These are phyloP conservation scores for Tachystola acroxantha DNA, from an alignment of 2,888 invertebrate genomes.

Conservation along the genomic window DNA sequence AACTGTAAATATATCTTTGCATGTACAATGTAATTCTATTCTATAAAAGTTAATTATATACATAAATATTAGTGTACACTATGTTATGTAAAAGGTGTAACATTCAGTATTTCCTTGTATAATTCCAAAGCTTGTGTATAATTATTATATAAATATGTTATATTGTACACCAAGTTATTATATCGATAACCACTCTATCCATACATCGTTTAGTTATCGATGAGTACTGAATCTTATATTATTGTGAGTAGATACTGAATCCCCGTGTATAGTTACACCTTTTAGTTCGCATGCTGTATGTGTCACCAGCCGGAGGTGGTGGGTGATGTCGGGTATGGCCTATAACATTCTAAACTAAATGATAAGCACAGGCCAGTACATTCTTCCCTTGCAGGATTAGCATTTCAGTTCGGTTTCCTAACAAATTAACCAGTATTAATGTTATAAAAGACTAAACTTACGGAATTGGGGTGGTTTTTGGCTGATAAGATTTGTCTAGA, in stretches of 20 bases:
- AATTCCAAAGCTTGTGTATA: too few relatives aligned
- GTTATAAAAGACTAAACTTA: conserved; percentile 14
- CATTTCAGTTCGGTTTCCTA: conserved; percentile 30
- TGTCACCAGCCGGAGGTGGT: conserved; percentile 31
- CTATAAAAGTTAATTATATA: conserved; percentile 33
- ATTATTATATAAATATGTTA: too few relatives aligned
- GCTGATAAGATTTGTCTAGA: too few relatives aligned
- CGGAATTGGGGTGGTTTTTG: too few relatives aligned
- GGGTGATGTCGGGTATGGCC: conserved; percentile 35
- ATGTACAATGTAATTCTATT: conserved; percentile 46
- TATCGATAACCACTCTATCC: too few relatives aligned
- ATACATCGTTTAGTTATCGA: too few relatives aligned
- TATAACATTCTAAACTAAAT: conserved; percentile 20
- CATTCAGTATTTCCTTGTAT: too few relatives aligned
- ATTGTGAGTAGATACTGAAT: background rate
- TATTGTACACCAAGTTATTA: too few relatives aligned
- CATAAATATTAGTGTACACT: conserved; percentile 11
- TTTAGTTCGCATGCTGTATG: conserved; percentile 19
- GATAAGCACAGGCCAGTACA: conserved; percentile 27
- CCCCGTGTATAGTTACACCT: conserved; percentile 23
- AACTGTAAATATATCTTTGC: conserved; percentile 51
- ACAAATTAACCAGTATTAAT: conserved; percentile 51
- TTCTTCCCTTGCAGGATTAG: conserved; percentile 32
- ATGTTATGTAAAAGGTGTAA: too few relatives aligned
- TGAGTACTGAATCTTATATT: too few relatives aligned